Evolutionary conservation across 2,797 vertebrate species (phyloP).

Genomic region (Hozukius guyotensis): DNA sequence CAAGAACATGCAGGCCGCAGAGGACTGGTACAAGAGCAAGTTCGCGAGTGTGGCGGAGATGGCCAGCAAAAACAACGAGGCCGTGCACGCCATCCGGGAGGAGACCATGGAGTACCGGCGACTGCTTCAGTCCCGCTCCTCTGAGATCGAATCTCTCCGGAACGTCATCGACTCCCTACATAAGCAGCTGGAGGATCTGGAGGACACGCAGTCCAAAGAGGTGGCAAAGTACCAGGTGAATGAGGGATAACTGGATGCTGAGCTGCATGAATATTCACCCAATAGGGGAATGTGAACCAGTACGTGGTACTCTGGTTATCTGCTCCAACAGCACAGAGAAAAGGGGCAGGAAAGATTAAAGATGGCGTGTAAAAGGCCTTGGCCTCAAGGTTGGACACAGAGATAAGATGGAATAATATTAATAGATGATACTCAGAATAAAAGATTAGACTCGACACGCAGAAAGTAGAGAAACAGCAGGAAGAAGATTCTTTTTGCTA

Average conservation of each 20-base stretch:
- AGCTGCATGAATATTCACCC: background rate
- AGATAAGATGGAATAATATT: background rate
- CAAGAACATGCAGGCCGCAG: conserved; percentile 86
- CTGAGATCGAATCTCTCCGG: conserved; percentile 86
- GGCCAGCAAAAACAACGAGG: conserved; percentile 84
- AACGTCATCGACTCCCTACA: conserved; percentile 86
- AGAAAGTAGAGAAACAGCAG: background rate
- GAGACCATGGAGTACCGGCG: conserved; percentile 89
- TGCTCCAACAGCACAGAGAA: too few relatives aligned
- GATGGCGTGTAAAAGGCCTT: background rate
- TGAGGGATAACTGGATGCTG: background rate
- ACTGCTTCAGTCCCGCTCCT: conserved; percentile 85
- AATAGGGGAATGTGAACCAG: background rate
- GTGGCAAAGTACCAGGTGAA: conserved; percentile 87
- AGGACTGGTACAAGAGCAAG: conserved; percentile 87
- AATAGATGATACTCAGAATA: background rate
- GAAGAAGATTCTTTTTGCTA: background rate
- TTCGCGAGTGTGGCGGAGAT: conserved; percentile 83
- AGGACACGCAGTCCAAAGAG: conserved; percentile 84
- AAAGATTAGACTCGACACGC: background rate
- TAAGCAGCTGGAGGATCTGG: conserved; percentile 84
- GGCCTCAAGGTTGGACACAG: background rate
- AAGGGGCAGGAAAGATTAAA: background rate
- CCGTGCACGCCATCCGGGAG: conserved; percentile 85
- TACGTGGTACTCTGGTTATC: background rate